These are phyloP conservation scores for Oreochromis niloticus DNA, from an alignment of 2,113 vertebrate genomes.

Conservation along the genomic window DNA sequence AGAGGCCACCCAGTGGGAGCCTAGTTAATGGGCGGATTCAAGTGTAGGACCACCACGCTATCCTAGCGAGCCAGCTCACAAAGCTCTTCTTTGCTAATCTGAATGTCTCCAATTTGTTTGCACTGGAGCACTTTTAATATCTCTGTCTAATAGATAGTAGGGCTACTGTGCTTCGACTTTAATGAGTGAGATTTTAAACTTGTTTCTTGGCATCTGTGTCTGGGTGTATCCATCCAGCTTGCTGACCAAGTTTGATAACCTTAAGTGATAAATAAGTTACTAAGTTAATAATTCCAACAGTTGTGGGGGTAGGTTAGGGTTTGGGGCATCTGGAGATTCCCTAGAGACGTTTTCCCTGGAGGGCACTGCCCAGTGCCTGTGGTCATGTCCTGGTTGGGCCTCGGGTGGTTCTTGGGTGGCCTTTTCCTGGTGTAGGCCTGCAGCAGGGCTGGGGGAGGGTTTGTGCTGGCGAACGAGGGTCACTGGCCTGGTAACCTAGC, in stretches of 20 bases:
- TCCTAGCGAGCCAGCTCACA: not conserved
- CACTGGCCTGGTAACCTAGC: not conserved
- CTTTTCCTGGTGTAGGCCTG: not conserved
- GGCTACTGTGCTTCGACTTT: not conserved
- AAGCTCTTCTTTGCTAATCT: not conserved
- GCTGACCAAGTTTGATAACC: not conserved
- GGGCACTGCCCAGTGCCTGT: not conserved
- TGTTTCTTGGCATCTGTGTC: not conserved
- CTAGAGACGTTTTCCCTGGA: not conserved
- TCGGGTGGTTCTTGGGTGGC: not conserved
- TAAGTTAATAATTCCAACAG: not conserved
- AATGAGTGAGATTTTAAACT: not conserved
- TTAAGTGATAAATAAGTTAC: not conserved
- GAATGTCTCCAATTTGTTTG: not conserved
- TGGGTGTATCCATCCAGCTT: not conserved
- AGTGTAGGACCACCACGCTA: not conserved
- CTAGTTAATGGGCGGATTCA: not conserved
- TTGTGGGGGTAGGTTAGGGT: not conserved
- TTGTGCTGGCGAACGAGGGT: not conserved
- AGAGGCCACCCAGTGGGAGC: not conserved
- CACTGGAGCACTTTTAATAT: not conserved
- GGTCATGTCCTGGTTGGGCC: not conserved
- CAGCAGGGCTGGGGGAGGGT: not conserved
- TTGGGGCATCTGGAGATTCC: not conserved
- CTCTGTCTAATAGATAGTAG: accelerated